Percentiles rank a stretch among this genome's conserved stretches.
Conservation (phyloP, 2,797 vertebrate genomes). For the Novumbra hubbsi region DNA sequence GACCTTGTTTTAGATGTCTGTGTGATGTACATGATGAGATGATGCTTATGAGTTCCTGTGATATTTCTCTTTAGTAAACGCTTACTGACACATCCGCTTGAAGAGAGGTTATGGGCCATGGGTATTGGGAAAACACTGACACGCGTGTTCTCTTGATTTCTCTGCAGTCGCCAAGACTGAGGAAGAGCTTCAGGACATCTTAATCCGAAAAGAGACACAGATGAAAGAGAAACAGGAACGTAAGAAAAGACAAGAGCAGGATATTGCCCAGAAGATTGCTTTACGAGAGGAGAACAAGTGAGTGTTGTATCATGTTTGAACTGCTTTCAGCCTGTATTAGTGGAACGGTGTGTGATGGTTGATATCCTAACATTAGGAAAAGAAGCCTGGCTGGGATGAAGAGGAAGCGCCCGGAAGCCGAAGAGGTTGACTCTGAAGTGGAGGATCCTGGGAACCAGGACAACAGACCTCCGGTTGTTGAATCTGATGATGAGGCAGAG, state of each 20-base stretch:
- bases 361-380: constrained; percentile 64
- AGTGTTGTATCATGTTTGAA: background rate
- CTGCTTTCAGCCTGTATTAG: rapidly evolving
- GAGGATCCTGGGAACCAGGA: constrained; percentile 83
- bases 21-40: constrained; percentile 59
- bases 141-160: background rate
- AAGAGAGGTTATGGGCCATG: rapidly evolving
- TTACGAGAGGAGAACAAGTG: constrained; percentile 78
- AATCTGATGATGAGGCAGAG: constrained; percentile 83
- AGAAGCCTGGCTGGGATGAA: constrained; percentile 86
- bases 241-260: constrained; percentile 77
- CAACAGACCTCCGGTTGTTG: constrained; percentile 32
- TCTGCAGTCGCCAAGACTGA: constrained; percentile 77
- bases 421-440: constrained; percentile 76
- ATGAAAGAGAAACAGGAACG: constrained; percentile 75
- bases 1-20: background rate
- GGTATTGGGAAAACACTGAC: background rate
- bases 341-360: background rate
- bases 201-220: constrained; percentile 78
- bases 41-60: constrained; percentile 54
- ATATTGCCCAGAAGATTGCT: constrained; percentile 74
- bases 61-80: constrained; percentile 70
- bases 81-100: constrained; percentile 63
- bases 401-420: constrained; percentile 55
- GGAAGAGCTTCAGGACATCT: constrained; percentile 80